Conservation (phyloP, 1,140 invertebrate species). For the Drosophila parvula region DNA sequence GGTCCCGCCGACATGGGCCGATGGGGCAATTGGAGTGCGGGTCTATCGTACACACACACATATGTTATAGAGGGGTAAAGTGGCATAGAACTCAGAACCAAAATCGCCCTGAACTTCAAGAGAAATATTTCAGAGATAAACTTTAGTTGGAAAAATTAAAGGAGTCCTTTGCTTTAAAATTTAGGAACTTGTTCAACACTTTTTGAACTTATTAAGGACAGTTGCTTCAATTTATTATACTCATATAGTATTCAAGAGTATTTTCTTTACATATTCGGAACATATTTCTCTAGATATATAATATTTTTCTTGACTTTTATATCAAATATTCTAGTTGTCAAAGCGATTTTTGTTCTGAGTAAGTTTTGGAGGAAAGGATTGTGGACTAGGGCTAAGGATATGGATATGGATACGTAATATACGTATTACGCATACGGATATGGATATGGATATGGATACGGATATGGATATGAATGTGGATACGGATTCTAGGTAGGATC, state of each 20-base stretch:
- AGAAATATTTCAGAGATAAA: neutral
- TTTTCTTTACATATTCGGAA: no score
- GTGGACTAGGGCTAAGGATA: neutral
- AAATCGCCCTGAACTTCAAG: neutral
- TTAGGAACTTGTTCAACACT: neutral
- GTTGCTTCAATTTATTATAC: neutral
- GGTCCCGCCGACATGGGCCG: slow-evolving; percentile 83
- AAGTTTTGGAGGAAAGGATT: neutral
- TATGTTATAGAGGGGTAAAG: slow-evolving; percentile 32
- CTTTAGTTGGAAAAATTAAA: no score
- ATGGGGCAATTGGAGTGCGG: slow-evolving; percentile 80
- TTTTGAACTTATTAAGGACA: neutral
- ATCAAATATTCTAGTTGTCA: neutral
- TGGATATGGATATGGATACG: neutral
- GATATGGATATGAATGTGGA: neutral
- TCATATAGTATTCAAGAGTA: no score
- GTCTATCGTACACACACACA: slow-evolving; percentile 66
- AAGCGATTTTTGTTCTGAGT: neutral
- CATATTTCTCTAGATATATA: neutral
- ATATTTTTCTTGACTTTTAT: no score
- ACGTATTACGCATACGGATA: no score
- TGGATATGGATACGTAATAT: neutral
- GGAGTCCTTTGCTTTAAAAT: neutral
- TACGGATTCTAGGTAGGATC: neutral
- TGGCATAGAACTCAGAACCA: slow-evolving; percentile 8